A percentile compares a stretch with the other conserved stretches of the same genome.
phyloP scores from a whole-genome alignment of 2,113 vertebrate species.

The Turnix velox region DNA sequence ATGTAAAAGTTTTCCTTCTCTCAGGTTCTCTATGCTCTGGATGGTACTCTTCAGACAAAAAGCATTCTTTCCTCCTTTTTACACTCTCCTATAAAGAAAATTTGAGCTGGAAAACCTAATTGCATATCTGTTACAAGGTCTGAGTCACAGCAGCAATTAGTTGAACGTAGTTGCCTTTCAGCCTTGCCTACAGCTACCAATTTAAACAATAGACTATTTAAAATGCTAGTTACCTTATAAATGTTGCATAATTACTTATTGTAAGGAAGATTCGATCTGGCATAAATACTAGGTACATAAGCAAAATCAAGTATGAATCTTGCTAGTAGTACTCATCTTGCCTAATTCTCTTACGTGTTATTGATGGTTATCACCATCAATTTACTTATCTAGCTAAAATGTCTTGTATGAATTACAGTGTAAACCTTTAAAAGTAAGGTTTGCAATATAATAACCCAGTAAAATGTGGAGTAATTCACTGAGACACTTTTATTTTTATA shows the following conservation, averaged over 20 bases:
- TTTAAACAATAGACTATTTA: constrained; percentile 63
- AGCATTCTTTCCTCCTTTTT: neutral
- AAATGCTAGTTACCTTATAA: constrained; percentile 51
- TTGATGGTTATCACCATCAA: neutral
- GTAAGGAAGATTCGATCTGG: neutral
- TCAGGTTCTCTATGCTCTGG: neutral
- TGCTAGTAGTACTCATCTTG: neutral
- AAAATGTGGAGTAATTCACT: neutral
- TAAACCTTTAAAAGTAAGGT: neutral
- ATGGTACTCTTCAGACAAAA: neutral
- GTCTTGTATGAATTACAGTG: neutral
- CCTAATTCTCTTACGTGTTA: neutral
- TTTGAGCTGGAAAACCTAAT: constrained; percentile 34
- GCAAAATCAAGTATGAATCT: neutral
- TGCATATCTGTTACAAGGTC: constrained; percentile 52
- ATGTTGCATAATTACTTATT: constrained; percentile 46
- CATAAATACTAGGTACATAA: constrained; percentile 40
- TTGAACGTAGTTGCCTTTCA: constrained; percentile 34
- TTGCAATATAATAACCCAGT: neutral
- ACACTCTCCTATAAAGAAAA: neutral
- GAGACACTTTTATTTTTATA: neutral
- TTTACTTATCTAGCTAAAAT: neutral
- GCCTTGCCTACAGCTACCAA: constrained; percentile 20
- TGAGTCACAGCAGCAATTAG: constrained; percentile 63
- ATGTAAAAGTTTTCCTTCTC: neutral